Evolutionary conservation across 2,113 vertebrate species (phyloP), one percentile per base, ranked within the genome.

Genomic region (Anthoscopus minutus): DNA sequence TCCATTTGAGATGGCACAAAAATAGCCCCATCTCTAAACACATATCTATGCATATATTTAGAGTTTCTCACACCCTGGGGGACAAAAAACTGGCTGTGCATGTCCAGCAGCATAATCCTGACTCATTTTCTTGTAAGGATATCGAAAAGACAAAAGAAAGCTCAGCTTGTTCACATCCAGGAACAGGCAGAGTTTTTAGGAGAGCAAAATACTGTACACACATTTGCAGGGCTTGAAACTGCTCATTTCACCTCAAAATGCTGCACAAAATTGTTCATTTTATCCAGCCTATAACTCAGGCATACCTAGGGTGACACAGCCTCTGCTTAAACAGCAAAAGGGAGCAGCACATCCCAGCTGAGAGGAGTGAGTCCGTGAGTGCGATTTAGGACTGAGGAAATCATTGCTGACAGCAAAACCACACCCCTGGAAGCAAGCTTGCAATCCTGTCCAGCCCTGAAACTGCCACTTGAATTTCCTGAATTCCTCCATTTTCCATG

Each of bases 401-500:
- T 53, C 15, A 22, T 28, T 50, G 37, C 69, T 72, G 73, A 42
- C 25, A 79, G 74, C 24, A 24, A 44, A 85, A 6, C n/a, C 62
- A 47, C 47, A 82, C 50, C 67, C n/a, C 42, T 62, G 74, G 84
- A 85, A 61, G 71, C 47, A 73, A 69, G 61, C 6, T 10, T 8
- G 27, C 13, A 61, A 13, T 25, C 50, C 62, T 77, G 45, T 27
- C 66, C 70, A 37, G 78, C 37, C 13, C 74, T 57, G 50, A 54
- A 89, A 76, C 70, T 60, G 57, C 78, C 74, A 51, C 21, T 35
- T 23, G 71, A 60, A 48, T 62, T 85, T 80, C 64, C 89, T 40
- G 27, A 80, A 50, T 77, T 21, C 67, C 20, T 92, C 79, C 81
- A 88, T 81, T 96, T 86, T 96, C 66, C 81, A 88, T 88, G 58